Evolutionary conservation across 1,140 invertebrate genomes (phyloP).

Genomic region (Meteorus sp.): DNA sequence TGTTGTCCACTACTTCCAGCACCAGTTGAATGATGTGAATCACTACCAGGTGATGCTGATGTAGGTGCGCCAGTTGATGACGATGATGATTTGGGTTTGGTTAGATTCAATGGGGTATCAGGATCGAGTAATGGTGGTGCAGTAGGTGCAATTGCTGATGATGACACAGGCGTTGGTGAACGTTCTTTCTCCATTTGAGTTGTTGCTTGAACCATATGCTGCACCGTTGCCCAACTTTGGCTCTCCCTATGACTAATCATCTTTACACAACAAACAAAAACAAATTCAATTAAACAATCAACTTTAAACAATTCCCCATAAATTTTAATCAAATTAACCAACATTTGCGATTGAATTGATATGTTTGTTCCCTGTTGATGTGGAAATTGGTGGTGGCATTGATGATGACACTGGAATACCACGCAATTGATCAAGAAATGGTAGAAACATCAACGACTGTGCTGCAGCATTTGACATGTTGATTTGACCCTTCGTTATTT

Average conservation of each 20-base stretch:
- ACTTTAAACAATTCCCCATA: background rate
- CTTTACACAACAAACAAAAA: too few species aligned
- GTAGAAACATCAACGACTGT: slow-evolving; percentile 64
- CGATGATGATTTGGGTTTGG: slow-evolving; percentile 74
- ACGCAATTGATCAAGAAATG: slow-evolving; percentile 64
- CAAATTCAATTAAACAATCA: too few species aligned
- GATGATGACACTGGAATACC: slow-evolving; percentile 48
- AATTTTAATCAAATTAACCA: slow-evolving; percentile 27
- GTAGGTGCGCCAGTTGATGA: slow-evolving; percentile 46
- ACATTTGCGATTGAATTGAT: slow-evolving; percentile 58
- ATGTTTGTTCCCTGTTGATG: slow-evolving; percentile 55
- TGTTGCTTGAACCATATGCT: slow-evolving; percentile 51
- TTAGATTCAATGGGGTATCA: slow-evolving; percentile 85
- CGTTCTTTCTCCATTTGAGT: slow-evolving; percentile 53
- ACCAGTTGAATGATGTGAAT: slow-evolving; percentile 58
- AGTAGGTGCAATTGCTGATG: slow-evolving; percentile 49
- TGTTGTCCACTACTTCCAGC: slow-evolving; percentile 53
- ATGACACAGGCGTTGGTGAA: slow-evolving; percentile 57
- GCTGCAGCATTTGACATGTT: slow-evolving; percentile 54
- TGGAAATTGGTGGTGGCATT: slow-evolving; percentile 51
- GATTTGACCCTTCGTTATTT: slow-evolving; percentile 52
- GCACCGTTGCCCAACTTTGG: slow-evolving; percentile 49
- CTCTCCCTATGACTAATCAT: slow-evolving; percentile 51
- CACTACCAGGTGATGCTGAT: slow-evolving; percentile 50
- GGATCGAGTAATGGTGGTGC: slow-evolving; percentile 62